These are phyloP conservation scores for Neomonachus schauinslandi DNA, from an alignment of 2,113 vertebrate species.

Conservation along the genomic window DNA sequence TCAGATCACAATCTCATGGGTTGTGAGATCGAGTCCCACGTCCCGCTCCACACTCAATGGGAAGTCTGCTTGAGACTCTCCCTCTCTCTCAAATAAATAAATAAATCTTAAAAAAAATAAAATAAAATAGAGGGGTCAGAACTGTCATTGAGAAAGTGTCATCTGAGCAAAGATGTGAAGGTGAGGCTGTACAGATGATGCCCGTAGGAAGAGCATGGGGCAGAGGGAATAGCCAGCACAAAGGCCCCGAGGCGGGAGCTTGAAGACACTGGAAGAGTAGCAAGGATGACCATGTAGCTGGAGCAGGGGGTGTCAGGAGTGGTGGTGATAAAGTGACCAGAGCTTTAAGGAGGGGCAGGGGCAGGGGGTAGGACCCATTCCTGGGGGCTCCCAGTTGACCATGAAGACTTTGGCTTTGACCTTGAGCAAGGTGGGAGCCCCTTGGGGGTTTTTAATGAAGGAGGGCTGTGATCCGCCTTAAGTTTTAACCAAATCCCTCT, in stretches of 20 bases:
- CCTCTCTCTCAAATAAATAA: background rate
- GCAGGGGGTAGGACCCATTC: accelerated
- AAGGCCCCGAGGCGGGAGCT: background rate
- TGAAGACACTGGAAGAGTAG: background rate
- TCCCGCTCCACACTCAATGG: background rate
- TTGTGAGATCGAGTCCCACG: background rate
- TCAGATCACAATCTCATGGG: background rate
- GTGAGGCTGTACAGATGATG: background rate
- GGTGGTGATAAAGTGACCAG: no score
- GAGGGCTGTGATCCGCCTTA: background rate
- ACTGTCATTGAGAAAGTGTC: background rate
- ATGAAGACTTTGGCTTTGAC: background rate
- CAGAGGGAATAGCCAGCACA: background rate
- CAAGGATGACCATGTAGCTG: background rate
- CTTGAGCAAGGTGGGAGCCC: background rate
- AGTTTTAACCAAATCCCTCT: background rate
- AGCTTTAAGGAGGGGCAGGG: background rate
- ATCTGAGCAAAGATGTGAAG: background rate
- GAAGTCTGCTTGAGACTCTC: background rate
- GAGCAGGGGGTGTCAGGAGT: accelerated
- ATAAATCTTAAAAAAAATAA: background rate
- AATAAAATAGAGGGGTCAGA: background rate
- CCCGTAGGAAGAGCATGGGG: background rate
- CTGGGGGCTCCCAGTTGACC: no score
- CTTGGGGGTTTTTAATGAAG: background rate